These are phyloP conservation scores for Ceratosolen fusciceps DNA, from an alignment of 1,140 invertebrate genomes.

Conservation along the genomic window DNA sequence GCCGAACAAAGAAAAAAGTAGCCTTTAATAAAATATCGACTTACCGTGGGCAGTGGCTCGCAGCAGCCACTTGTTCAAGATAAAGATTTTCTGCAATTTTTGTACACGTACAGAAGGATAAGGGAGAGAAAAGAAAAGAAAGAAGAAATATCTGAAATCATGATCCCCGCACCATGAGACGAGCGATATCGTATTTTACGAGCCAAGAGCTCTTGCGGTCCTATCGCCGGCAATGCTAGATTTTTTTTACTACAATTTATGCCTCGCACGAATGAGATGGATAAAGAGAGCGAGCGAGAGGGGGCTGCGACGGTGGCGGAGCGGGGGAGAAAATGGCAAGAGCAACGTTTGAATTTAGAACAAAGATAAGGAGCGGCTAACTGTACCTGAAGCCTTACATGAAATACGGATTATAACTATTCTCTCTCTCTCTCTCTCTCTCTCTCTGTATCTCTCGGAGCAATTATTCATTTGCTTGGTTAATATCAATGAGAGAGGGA, in stretches of 20 bases:
- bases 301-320: no score
- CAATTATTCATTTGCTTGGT: no score
- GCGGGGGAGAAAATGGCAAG: not conserved
- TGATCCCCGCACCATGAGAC: not conserved
- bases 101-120: no score
- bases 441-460: no score
- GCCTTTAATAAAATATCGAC: not conserved
- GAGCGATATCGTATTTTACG: not conserved
- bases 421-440: no score
- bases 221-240: not conserved
- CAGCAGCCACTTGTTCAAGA: not conserved
- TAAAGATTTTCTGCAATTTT: constrained; percentile 2
- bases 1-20: not conserved
- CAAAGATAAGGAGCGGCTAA: not conserved
- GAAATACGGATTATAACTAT: not conserved
- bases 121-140: no score
- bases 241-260: constrained; percentile 17
- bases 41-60: not conserved
- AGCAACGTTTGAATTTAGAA: not conserved
- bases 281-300: no score
- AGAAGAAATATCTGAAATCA: not conserved
- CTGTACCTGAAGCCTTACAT: not conserved
- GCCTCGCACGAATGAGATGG: not conserved
- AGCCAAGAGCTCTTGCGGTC: not conserved
- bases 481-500: no score